Conservation (phyloP, 2,113 vertebrate genomes). For the Nyctereutes procyonoides region DNA sequence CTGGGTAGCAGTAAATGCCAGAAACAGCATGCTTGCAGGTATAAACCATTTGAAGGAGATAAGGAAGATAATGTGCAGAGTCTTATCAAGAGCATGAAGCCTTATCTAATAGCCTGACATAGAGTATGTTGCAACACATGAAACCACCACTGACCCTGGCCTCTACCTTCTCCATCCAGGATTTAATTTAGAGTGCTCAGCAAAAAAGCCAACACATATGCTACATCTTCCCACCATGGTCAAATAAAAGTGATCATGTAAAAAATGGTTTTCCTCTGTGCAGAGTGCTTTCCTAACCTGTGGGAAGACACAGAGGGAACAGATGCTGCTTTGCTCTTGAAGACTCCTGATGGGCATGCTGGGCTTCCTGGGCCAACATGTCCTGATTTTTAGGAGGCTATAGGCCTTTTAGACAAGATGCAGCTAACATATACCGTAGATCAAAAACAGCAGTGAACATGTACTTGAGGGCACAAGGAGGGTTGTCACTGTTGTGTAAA, state of each 20-base stretch:
- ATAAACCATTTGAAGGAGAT: not conserved
- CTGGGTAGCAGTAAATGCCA: not conserved
- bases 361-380: not conserved
- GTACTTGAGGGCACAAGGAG: too few relatives aligned
- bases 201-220: not conserved
- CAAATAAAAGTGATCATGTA: not conserved
- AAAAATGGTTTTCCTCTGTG: not conserved
- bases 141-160: not conserved
- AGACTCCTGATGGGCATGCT: not conserved
- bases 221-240: too few relatives aligned
- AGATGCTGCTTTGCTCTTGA: not conserved
- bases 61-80: too few relatives aligned
- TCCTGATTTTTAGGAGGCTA: not conserved
- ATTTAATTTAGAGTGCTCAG: not conserved
- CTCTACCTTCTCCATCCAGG: not conserved
- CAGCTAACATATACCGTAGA: accelerated
- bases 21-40: not conserved
- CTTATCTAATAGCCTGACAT: not conserved
- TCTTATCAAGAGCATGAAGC: not conserved
- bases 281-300: not conserved
- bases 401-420: not conserved
- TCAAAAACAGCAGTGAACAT: not conserved
- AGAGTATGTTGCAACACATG: accelerated
- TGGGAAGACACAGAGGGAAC: not conserved
- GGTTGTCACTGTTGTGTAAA: not conserved